These are phyloP conservation scores for Rhinella marina DNA, from an alignment of 2,797 vertebrate genomes.

Conservation along the genomic window DNA sequence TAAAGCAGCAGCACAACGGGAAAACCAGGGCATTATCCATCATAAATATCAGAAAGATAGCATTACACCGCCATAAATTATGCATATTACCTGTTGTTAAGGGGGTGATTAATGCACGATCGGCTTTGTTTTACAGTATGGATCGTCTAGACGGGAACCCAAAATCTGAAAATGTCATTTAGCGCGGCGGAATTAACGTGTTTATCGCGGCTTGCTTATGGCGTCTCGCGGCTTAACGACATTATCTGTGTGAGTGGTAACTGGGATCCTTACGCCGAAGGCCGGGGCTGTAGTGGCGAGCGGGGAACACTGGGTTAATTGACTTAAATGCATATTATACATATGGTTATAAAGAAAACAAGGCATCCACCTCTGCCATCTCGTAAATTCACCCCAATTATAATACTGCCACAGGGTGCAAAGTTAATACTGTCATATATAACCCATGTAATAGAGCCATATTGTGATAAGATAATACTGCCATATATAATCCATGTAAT, in stretches of 20 bases:
- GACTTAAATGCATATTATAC: background rate
- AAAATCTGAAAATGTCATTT: conserved; percentile 82
- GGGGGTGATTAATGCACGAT: conserved; percentile 84
- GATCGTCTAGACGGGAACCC: conserved; percentile 72
- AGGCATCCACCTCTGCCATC: background rate
- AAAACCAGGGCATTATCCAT: conserved; percentile 95
- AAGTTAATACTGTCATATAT: background rate
- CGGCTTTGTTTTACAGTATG: conserved; percentile 77
- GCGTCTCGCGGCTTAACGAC: conserved; percentile 45
- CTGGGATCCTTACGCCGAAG: background rate
- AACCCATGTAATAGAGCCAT: too few relatives aligned
- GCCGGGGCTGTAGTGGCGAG: background rate
- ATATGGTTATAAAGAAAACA: background rate
- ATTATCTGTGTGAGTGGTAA: conserved; percentile 33
- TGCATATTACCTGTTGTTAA: conserved; percentile 88
- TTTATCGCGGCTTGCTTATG: background rate
- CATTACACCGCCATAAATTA: conserved; percentile 88
- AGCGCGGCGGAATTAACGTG: conserved; percentile 61
- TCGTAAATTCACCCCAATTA: background rate
- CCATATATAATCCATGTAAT: background rate
- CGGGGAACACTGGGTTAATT: background rate
- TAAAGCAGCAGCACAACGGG: conserved; percentile 92
- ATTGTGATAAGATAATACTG: background rate
- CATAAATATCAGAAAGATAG: conserved; percentile 98
- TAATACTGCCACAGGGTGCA: too few relatives aligned